phyloP scores from a whole-genome alignment of 2,797 vertebrate genomes.

The Malurus leucopterus region DNA sequence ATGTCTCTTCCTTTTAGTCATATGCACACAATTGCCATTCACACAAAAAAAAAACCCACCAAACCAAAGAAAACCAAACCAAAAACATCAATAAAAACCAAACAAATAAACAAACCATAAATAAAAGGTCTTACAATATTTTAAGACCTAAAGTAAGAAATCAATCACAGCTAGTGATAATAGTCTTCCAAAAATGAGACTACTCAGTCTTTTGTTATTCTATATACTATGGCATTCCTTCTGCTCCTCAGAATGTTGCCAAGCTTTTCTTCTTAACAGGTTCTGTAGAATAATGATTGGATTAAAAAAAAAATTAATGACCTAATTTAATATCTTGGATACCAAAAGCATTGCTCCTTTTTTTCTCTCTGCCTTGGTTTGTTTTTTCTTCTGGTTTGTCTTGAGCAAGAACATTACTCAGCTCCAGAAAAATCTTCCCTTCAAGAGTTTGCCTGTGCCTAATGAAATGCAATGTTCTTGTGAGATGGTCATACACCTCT shows the following conservation, averaged over 20 bases:
- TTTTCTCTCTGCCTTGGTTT: neutral
- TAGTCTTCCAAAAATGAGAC: neutral
- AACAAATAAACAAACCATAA: neutral
- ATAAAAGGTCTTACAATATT: neutral
- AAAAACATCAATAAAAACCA: neutral
- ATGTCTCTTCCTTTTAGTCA: neutral
- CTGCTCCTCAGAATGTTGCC: neutral
- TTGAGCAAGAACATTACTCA: neutral
- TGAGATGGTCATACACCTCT: neutral
- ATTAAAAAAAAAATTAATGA: neutral
- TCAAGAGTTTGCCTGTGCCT: accelerated
- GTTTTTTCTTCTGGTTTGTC: neutral
- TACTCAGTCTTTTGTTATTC: neutral
- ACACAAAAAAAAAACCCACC: accelerated
- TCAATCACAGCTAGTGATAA: neutral
- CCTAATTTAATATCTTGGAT: neutral
- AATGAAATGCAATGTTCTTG: neutral
- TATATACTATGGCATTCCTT: neutral
- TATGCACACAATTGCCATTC: neutral
- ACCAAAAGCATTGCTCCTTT: neutral
- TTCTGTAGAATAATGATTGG: neutral
- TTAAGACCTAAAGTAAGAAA: neutral
- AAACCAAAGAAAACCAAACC: neutral
- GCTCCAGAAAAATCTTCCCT: neutral
- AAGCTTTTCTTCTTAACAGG: neutral